Evolutionary conservation across 53 echinoderm and acorn worm species (phyloP).

Genomic region (Patiria pectinifera): DNA sequence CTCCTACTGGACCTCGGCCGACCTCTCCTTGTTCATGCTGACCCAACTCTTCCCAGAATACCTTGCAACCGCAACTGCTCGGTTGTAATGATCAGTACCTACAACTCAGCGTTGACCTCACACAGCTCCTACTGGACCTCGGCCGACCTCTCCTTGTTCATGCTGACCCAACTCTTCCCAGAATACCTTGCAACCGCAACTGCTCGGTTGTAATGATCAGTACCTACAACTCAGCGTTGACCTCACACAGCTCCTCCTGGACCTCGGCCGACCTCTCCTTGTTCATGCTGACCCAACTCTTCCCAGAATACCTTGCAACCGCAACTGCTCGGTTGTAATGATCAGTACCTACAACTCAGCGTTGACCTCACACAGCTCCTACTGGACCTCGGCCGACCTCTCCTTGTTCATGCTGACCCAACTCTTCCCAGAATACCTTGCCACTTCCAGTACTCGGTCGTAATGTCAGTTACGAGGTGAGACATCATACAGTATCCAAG

Average conservation of each 20-base stretch:
- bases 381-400: slow-evolving; percentile 89
- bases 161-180: slow-evolving; percentile 89
- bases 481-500: background rate
- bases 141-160: slow-evolving; percentile 78
- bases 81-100: slow-evolving; percentile 56
- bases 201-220: slow-evolving; percentile 56
- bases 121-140: slow-evolving; percentile 96
- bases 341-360: slow-evolving; percentile 90
- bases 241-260: slow-evolving; percentile 98
- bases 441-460: background rate
- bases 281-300: slow-evolving; percentile 87
- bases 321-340: slow-evolving; percentile 3
- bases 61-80: slow-evolving; percentile 30
- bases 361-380: slow-evolving; percentile 91
- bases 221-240: slow-evolving; percentile 89
- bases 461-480: slow-evolving; percentile 31
- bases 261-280: slow-evolving; percentile 81
- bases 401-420: slow-evolving; percentile 87
- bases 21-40: slow-evolving; percentile 86
- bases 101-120: slow-evolving; percentile 91
- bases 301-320: slow-evolving; percentile 78
- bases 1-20: slow-evolving; percentile 89
- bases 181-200: slow-evolving; percentile 57
- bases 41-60: slow-evolving; percentile 90
- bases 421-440: slow-evolving; percentile 85